Percentiles rank a stretch among this genome's conserved stretches.
phyloP scores from a whole-genome alignment of 2,113 vertebrate species.

The Bos javanicus region DNA sequence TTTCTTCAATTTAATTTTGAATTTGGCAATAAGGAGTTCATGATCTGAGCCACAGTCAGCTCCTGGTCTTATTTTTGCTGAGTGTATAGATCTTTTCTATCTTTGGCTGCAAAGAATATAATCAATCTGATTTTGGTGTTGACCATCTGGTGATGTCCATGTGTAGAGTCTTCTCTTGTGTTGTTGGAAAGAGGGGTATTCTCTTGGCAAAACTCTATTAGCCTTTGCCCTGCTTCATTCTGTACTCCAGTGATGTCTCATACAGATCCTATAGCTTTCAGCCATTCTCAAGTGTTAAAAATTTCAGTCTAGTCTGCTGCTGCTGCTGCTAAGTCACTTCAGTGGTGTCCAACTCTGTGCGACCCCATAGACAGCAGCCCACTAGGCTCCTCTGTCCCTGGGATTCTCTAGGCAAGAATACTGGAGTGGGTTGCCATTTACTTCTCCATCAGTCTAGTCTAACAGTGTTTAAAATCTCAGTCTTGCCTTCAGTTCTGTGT shows the following conservation, averaged over 20 bases:
- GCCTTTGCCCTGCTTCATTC: not conserved
- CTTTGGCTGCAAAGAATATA: not conserved
- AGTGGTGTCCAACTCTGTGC: too few relatives aligned
- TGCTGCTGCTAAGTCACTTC: too few relatives aligned
- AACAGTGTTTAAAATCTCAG: not conserved
- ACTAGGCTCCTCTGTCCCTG: too few relatives aligned
- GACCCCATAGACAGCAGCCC: too few relatives aligned
- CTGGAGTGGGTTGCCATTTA: too few relatives aligned
- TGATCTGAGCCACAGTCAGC: not conserved
- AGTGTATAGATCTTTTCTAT: not conserved
- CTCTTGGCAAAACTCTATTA: not conserved
- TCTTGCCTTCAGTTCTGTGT: not conserved
- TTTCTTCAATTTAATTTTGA: not conserved
- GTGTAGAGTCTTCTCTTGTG: not conserved
- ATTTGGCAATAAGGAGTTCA: not conserved
- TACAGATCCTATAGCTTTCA: not conserved
- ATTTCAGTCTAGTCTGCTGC: not conserved
- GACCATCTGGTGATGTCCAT: not conserved
- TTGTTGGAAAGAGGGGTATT: not conserved
- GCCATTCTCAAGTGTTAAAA: not conserved
- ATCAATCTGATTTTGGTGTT: not conserved
- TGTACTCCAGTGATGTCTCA: not conserved
- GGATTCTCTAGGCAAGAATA: too few relatives aligned
- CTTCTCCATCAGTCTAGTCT: not conserved
- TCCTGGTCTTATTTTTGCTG: not conserved